A percentile compares a stretch with the other conserved stretches of the same genome.
phyloP scores from a whole-genome alignment of 2,797 vertebrate genomes.

The Stomatorhinus walkeri region DNA sequence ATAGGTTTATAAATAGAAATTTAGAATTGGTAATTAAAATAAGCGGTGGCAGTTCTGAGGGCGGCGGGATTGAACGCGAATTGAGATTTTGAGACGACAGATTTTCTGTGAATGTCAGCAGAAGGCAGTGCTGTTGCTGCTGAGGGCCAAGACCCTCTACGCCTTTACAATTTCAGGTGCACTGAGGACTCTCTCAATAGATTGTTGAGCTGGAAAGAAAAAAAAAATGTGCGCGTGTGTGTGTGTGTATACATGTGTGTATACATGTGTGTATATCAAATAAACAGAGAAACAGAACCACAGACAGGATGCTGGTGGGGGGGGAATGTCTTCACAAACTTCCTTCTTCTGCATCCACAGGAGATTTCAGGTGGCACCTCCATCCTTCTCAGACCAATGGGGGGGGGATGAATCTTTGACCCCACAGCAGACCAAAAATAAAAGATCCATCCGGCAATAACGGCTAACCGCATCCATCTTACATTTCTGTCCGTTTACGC shows the following conservation, averaged over 20 bases:
- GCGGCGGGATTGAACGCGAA: background rate
- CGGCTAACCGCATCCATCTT: background rate
- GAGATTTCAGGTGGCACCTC: background rate
- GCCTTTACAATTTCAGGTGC: conserved; percentile 51
- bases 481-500: background rate
- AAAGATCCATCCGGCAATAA: background rate
- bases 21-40: background rate
- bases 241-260: background rate
- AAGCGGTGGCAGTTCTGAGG: conserved; percentile 22
- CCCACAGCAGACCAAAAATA: background rate
- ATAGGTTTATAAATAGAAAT: background rate
- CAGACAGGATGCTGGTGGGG: background rate
- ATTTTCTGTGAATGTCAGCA: conserved; percentile 14
- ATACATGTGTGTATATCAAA: background rate
- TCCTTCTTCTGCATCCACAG: background rate
- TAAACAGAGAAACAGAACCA: conserved; percentile 10
- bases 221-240: background rate
- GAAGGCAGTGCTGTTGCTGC: background rate
- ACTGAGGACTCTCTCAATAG: conserved; percentile 43
- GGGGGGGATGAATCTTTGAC: background rate
- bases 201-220: conserved; percentile 48
- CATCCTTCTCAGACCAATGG: background rate
- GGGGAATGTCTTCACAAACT: background rate
- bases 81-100: conserved; percentile 5
- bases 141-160: conserved; percentile 42